These are phyloP conservation scores for Caenorhabditis remanei DNA, from an alignment of 1,140 invertebrate genomes.

Conservation along the genomic window DNA sequence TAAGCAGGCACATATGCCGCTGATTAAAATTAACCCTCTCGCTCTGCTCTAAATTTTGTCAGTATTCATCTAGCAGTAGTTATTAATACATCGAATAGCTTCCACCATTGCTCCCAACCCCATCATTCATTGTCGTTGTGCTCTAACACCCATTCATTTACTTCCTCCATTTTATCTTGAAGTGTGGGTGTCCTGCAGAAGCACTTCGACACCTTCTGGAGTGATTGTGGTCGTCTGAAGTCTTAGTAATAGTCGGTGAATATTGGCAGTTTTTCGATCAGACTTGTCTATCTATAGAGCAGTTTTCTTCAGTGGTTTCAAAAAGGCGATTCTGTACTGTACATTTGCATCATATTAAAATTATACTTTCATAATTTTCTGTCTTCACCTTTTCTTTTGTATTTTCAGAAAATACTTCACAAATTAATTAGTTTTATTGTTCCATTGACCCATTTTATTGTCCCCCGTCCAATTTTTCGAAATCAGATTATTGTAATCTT, in stretches of 20 bases:
- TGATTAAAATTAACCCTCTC: not conserved
- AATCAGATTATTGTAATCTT: not conserved
- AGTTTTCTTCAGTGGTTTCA: not conserved
- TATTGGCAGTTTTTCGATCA: slow-evolving; percentile 4
- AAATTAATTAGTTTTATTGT: not conserved
- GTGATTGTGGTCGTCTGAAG: not conserved
- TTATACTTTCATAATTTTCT: not conserved
- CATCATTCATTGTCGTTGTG: not conserved
- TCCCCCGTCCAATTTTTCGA: not conserved
- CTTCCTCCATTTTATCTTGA: not conserved
- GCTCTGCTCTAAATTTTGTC: not conserved
- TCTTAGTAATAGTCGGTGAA: not conserved
- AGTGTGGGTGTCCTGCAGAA: slow-evolving; percentile 48
- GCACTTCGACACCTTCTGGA: slow-evolving; percentile 24
- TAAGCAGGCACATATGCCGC: not conserved
- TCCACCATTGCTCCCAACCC: slow-evolving; percentile 2
- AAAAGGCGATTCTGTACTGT: not conserved
- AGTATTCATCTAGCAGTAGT: not conserved
- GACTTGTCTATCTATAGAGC: not conserved
- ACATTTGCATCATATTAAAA: not conserved
- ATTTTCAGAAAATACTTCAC: slow-evolving; percentile 30
- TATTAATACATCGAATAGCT: not conserved
- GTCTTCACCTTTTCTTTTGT: not conserved
- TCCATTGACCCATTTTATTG: not conserved
- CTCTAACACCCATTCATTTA: not conserved